These are phyloP conservation scores for Willowsia nigromaculata DNA, from an alignment of 2,888 invertebrate species.

Conservation along the genomic window DNA sequence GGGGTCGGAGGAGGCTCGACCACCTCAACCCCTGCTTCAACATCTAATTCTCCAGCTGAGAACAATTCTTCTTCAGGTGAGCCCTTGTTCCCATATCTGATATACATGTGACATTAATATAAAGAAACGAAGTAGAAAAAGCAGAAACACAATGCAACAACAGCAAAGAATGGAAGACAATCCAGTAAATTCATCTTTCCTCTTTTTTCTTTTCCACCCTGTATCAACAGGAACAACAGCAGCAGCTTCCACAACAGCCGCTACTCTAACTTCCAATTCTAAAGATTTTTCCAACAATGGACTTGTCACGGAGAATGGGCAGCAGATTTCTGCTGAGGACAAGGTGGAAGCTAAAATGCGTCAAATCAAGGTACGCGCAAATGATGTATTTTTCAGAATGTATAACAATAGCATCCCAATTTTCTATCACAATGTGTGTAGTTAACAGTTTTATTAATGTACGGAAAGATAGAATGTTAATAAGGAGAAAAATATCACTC, in stretches of 20 bases:
- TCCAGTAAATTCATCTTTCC: slow-evolving; percentile 52
- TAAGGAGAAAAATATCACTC: too few species aligned
- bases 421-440: not conserved
- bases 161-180: slow-evolving; percentile 19
- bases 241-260: not conserved
- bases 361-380: slow-evolving; percentile 76
- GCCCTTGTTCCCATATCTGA: not conserved
- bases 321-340: slow-evolving; percentile 74
- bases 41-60: slow-evolving; percentile 58
- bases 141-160: not conserved
- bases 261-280: slow-evolving; percentile 44
- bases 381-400: not conserved
- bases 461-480: not conserved
- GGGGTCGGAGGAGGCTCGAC: slow-evolving; percentile 56
- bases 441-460: not conserved
- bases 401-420: not conserved
- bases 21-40: slow-evolving; percentile 34
- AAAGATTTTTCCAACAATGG: slow-evolving; percentile 55
- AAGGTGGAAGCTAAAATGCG: slow-evolving; percentile 77
- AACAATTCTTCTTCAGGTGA: slow-evolving; percentile 54
- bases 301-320: slow-evolving; percentile 45
- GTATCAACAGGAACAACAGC: slow-evolving; percentile 28
- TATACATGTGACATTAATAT: not conserved
- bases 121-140: not conserved
- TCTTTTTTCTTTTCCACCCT: not conserved